These are phyloP conservation scores for Scotopteryx bipunctaria DNA, from an alignment of 2,888 invertebrate genomes.

Conservation along the genomic window DNA sequence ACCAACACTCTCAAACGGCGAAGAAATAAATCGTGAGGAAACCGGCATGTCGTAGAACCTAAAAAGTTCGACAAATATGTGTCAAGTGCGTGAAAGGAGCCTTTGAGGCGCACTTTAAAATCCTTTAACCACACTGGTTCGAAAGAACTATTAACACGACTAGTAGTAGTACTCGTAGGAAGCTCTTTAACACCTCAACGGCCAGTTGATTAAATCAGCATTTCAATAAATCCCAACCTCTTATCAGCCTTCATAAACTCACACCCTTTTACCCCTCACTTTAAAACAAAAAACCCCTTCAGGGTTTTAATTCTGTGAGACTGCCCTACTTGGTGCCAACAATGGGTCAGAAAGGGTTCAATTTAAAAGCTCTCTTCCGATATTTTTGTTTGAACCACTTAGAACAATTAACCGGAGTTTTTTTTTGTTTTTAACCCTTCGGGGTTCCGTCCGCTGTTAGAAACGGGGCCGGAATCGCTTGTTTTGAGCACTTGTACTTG, in stretches of 20 bases:
- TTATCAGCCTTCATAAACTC: constrained; percentile 20
- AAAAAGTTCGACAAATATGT: too few relatives aligned
- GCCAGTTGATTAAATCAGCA: constrained; percentile 10
- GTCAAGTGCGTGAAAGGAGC: too few relatives aligned
- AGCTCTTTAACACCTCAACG: constrained; percentile 1
- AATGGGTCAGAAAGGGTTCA: constrained; percentile 42
- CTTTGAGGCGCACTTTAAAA: too few relatives aligned
- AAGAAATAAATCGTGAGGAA: too few relatives aligned
- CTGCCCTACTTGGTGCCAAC: constrained; percentile 51
- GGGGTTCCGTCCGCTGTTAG: constrained; percentile 18
- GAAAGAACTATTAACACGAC: too few relatives aligned
- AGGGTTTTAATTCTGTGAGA: constrained; percentile 39
- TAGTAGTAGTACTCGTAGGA: too few relatives aligned
- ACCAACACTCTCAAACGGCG: too few relatives aligned
- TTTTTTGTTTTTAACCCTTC: constrained; percentile 42
- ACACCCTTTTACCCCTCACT: constrained; percentile 14
- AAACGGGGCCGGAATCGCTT: constrained; percentile 17
- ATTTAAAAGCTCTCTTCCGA: constrained; percentile 50
- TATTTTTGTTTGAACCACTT: constrained; percentile 60
- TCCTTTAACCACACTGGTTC: too few relatives aligned
- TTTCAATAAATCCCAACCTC: constrained; percentile 11
- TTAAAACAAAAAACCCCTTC: constrained; percentile 29
- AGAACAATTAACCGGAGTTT: constrained; percentile 65
- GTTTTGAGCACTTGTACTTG: constrained; percentile 17
- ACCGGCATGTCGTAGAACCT: too few relatives aligned